Conservation (phyloP, 2,797 vertebrate species). For the Microctenopoma lineatum region DNA sequence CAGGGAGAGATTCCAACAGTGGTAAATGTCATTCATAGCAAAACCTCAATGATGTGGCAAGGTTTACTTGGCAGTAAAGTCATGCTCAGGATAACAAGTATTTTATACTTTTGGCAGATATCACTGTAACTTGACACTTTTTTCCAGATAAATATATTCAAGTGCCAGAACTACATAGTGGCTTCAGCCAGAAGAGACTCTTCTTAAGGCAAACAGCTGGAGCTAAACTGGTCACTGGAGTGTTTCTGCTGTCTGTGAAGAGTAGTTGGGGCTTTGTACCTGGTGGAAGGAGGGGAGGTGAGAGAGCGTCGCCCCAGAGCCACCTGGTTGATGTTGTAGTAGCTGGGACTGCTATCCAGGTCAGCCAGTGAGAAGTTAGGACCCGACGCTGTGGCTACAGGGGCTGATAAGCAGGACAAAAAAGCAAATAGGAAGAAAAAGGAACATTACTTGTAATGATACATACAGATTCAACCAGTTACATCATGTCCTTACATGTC, state of each 20-base stretch:
- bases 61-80: constrained; percentile 45
- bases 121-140: constrained; percentile 60
- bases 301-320: constrained; percentile 91
- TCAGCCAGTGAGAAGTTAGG: constrained; percentile 97
- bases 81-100: constrained; percentile 32
- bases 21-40: constrained; percentile 36
- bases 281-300: constrained; percentile 93
- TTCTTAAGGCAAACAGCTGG: constrained; percentile 47
- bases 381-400: constrained; percentile 93
- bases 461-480: not conserved
- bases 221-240: constrained; percentile 20
- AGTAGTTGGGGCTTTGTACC: constrained; percentile 74
- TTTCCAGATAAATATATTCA: constrained; percentile 33
- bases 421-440: not conserved
- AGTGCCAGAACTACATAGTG: constrained; percentile 49
- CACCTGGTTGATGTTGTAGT: constrained; percentile 97
- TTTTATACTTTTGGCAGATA: constrained; percentile 50
- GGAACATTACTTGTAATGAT: not conserved
- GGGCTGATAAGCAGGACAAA: constrained; percentile 77
- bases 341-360: constrained; percentile 94
- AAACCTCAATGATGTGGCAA: constrained; percentile 48
- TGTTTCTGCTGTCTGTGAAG: constrained; percentile 2
- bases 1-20: constrained; percentile 51
- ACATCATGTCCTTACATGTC: not conserved
- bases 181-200: constrained; percentile 45